Conservation (phyloP, 2,888 invertebrate species). For the Campoplex capitator region DNA sequence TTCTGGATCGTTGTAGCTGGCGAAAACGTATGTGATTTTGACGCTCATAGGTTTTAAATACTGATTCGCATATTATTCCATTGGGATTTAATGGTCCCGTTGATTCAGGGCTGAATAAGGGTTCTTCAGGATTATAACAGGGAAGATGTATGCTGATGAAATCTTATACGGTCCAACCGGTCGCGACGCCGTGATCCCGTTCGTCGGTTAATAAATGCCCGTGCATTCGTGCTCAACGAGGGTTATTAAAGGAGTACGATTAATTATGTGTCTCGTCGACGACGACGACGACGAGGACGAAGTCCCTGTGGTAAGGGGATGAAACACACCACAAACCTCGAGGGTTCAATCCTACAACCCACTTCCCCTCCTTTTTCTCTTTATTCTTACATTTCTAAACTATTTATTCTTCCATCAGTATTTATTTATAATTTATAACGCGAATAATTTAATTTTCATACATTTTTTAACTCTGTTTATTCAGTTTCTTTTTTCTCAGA, state of each 20-base stretch:
- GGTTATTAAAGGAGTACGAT: conserved; percentile 82
- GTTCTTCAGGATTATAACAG: conserved; percentile 79
- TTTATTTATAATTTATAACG: background rate
- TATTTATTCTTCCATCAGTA: conserved; percentile 10
- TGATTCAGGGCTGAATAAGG: conserved; percentile 71
- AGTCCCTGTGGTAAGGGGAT: conserved; percentile 58
- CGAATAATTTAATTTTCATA: conserved; percentile 4
- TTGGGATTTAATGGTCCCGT: conserved; percentile 80
- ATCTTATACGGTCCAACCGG: conserved; percentile 79
- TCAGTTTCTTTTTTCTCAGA: background rate
- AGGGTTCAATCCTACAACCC: conserved; percentile 55
- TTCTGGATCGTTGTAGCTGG: background rate
- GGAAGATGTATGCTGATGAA: conserved; percentile 83
- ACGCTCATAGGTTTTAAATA: conserved; percentile 37
- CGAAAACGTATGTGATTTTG: conserved; percentile 17
- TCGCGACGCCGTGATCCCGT: conserved; percentile 48
- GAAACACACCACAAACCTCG: conserved; percentile 55
- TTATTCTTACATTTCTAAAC: background rate
- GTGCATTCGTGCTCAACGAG: conserved; percentile 59
- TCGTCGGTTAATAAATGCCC: conserved; percentile 70
- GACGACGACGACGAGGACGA: conserved; percentile 42
- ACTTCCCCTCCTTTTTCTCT: conserved; percentile 19
- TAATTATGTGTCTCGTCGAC: conserved; percentile 79
- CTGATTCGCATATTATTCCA: conserved; percentile 61
- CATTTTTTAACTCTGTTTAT: conserved; percentile 9